A percentile compares a stretch with the other conserved stretches of the same genome.
Evolutionary conservation across 2,797 vertebrate species (phyloP).

Genomic region (Iguana delicatissima): DNA sequence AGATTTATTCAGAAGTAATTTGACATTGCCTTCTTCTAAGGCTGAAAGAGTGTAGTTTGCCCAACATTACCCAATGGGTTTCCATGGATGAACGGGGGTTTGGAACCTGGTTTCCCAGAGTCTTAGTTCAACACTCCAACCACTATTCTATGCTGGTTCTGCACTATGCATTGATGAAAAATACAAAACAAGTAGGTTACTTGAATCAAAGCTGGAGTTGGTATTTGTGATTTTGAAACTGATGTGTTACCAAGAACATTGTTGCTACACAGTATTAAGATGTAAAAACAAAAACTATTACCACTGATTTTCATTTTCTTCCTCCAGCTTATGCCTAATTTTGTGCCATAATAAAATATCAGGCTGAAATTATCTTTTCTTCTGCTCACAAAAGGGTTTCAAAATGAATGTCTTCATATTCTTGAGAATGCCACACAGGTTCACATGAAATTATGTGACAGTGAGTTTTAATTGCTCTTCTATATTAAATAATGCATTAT

Average conservation of each 20-base stretch:
- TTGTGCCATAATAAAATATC: neutral
- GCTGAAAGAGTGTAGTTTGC: too few species aligned
- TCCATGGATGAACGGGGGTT: too few species aligned
- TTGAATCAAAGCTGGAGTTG: neutral
- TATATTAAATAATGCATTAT: conserved; percentile 24
- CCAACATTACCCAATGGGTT: too few species aligned
- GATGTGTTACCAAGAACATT: neutral
- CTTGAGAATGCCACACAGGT: conserved; percentile 6
- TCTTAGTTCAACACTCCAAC: too few species aligned
- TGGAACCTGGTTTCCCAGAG: too few species aligned
- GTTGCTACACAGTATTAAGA: neutral
- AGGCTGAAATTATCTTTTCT: neutral
- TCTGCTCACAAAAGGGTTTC: neutral
- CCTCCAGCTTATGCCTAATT: neutral
- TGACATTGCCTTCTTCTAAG: too few species aligned
- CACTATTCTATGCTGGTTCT: too few species aligned
- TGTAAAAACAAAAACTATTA: neutral
- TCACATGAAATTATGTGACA: conserved; percentile 8
- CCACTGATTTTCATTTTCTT: neutral
- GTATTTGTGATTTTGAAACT: neutral
- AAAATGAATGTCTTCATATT: neutral
- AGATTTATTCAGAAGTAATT: too few species aligned
- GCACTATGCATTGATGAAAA: neutral
- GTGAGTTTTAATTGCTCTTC: conserved; percentile 10
- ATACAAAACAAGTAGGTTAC: neutral